These are phyloP conservation scores for Calliphora vicina DNA, from an alignment of 1,140 invertebrate genomes.

Conservation along the genomic window DNA sequence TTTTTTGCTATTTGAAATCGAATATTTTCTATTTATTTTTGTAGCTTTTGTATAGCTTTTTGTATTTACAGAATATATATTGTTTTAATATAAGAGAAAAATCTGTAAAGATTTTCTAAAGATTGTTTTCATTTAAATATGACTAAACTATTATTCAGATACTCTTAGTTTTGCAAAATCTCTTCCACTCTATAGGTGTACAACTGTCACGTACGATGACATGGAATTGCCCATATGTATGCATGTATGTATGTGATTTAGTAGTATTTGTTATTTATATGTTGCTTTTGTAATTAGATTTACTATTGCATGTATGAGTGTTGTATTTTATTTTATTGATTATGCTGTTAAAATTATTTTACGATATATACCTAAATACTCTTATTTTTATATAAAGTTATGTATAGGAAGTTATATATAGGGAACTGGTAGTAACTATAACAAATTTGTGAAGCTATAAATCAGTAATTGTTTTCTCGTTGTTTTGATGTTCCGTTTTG, in stretches of 20 bases:
- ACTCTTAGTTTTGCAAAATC: no score
- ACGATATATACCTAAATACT: neutral
- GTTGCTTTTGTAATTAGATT: neutral
- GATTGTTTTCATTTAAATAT: no score
- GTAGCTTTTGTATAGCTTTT: no score
- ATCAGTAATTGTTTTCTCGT: neutral
- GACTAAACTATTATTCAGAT: no score
- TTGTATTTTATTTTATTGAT: neutral
- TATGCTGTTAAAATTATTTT: neutral
- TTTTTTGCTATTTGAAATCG: no score
- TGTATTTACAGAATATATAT: no score
- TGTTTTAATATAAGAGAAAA: no score
- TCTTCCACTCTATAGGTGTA: no score
- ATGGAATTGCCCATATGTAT: no score
- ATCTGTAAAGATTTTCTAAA: no score
- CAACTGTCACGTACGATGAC: no score
- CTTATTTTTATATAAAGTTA: neutral
- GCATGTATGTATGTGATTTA: neutral
- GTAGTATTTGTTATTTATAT: neutral
- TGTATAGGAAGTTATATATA: neutral
- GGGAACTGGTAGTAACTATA: neutral
- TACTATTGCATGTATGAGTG: neutral
- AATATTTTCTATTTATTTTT: no score
- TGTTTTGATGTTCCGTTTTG: neutral
- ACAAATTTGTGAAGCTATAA: neutral